A percentile compares a stretch with the other conserved stretches of the same genome.
These are phyloP conservation scores for Choloepus hoffmanni DNA, from an alignment of 2,113 vertebrate species.

Conservation along the genomic window DNA sequence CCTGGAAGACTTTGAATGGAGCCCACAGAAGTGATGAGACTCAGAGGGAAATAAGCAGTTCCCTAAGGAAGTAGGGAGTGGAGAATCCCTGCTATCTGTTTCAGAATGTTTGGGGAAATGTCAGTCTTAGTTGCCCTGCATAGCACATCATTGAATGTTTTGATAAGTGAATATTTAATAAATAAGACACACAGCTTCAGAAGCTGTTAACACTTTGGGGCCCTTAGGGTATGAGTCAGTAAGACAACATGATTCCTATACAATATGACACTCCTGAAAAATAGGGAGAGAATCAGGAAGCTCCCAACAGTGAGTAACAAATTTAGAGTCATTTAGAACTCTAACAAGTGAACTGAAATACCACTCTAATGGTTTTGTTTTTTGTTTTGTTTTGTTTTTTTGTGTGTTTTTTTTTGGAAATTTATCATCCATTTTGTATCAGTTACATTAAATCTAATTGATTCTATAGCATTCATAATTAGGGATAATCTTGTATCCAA, in stretches of 20 bases:
- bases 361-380: not conserved
- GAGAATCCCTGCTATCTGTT: not conserved
- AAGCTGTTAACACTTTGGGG: constrained; percentile 53
- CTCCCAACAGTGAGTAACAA: constrained; percentile 43
- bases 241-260: constrained; percentile 38
- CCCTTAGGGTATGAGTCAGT: constrained; percentile 43
- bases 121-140: not conserved
- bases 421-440: not conserved
- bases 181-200: constrained; percentile 54
- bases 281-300: not conserved
- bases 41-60: not conserved
- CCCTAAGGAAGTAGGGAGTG: not conserved
- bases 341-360: constrained; percentile 50
- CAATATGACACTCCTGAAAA: constrained; percentile 30
- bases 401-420: not conserved
- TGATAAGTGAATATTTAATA: not conserved
- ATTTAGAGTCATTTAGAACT: constrained; percentile 58
- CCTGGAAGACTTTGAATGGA: not conserved
- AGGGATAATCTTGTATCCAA: not conserved
- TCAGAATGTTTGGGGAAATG: not conserved
- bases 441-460: not conserved
- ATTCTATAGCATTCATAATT: not conserved
- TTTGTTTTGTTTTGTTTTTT: no score
- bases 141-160: constrained; percentile 24
- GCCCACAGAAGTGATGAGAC: not conserved